Conservation (phyloP, 2,113 vertebrate genomes). For the Pseudopodoces humilis region DNA sequence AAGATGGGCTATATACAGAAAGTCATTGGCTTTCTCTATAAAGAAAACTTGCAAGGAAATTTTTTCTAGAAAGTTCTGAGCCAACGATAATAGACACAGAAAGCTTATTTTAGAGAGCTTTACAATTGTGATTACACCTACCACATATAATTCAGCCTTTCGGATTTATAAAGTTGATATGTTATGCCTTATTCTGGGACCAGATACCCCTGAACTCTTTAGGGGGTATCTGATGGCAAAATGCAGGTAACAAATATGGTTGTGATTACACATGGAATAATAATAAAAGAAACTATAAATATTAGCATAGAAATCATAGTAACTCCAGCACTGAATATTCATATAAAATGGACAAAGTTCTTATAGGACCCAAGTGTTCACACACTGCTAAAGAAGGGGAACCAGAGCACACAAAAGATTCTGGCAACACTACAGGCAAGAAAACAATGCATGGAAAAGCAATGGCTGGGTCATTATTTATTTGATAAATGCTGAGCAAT, state of each 20-base stretch:
- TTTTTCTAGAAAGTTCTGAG: not conserved
- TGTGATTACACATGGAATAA: not conserved
- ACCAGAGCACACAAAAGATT: not conserved
- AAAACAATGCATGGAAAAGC: not conserved
- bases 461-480: not conserved
- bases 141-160: not conserved
- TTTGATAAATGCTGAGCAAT: not conserved
- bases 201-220: not conserved
- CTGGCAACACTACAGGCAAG: not conserved
- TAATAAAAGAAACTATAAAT: not conserved
- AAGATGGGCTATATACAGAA: not conserved
- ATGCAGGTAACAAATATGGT: not conserved
- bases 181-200: not conserved
- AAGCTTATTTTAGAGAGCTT: not conserved
- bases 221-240: not conserved
- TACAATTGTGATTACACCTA: not conserved
- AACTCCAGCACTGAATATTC: not conserved
- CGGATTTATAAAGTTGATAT: not conserved
- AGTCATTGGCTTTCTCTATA: not conserved
- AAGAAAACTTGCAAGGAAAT: not conserved
- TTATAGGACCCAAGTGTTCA: not conserved
- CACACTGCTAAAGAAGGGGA: not conserved
- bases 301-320: not conserved
- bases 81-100: not conserved
- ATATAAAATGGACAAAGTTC: not conserved